Evolutionary conservation across 2,888 invertebrate genomes (phyloP), one percentile per base, ranked within the genome.

Genomic region (Trachelus troglodyta): DNA sequence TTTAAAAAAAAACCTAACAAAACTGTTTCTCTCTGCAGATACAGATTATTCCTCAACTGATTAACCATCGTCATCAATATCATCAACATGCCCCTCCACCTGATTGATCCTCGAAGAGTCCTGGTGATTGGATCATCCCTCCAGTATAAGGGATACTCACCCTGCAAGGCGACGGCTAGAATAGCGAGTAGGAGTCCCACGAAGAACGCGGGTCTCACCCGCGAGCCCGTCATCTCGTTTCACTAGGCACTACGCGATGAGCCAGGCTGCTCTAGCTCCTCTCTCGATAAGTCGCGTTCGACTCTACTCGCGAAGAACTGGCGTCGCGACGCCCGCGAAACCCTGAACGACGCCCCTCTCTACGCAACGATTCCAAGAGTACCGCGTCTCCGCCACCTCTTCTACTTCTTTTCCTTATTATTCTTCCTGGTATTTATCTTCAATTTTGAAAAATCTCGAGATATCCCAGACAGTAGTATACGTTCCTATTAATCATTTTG

Each of bases 161-260:
- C 93, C 91, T 93, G 93, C 92, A 93, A 93, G 92, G 92, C 90
- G 90, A 92, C 90, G 92, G 92, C 92, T 92, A 93, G 92, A 89
- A 93, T 92, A 89, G 92, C 87, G 87, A 93, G 90, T 92, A 93
- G 92, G 92, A 93, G 92, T 91, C 93, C 92, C 90, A 92, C 90
- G 90, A 92, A 89, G 88, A 92, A 91, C 92, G 92, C 92, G 92
- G 93, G 92, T 92, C 93, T 92, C 92, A 90, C 92, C 90, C 92
- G 92, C 92, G 92, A 92, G 92, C 92, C 92, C 93, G 92, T 93
- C 93, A 93, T 93, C 92, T 92, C 92, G 92, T 92, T 88, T 94
- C 92, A 92, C 93, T 92, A 86, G 84, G 87, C 90, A 87, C 90
- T 88, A 87, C 88, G 85, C 88, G 88, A 89, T 88, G 86, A 89